phyloP scores from a whole-genome alignment of 1,140 invertebrate genomes.

The Pararge aegeria region DNA sequence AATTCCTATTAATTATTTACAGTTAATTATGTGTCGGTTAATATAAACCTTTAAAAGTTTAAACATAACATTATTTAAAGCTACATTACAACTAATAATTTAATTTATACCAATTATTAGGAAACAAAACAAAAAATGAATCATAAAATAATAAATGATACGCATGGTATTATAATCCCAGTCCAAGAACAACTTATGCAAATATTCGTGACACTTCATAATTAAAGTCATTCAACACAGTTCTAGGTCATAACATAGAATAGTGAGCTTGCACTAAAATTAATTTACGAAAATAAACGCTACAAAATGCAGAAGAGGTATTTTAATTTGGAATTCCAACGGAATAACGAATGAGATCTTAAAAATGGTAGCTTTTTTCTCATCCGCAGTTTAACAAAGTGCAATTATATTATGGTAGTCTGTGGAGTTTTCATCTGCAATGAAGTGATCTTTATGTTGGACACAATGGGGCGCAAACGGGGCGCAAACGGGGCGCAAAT shows the following conservation, averaged over 20 bases:
- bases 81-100: too few species aligned
- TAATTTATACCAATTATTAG: too few species aligned
- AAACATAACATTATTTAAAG: too few species aligned
- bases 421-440: conserved; percentile 7
- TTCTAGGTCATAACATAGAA: too few species aligned
- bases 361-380: conserved; percentile 2
- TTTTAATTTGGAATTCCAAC: not conserved
- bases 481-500: conserved; percentile 3
- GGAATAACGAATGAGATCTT: not conserved
- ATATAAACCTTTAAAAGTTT: too few species aligned
- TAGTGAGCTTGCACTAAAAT: not conserved
- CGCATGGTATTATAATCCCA: too few species aligned
- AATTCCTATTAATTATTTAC: too few species aligned
- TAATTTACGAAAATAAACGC: not conserved
- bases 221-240: not conserved
- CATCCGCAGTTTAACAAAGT: conserved; percentile 11
- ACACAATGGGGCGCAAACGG: conserved; percentile 7
- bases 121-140: too few species aligned
- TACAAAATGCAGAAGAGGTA: not conserved
- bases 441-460: conserved; percentile 18
- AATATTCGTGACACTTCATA: not conserved
- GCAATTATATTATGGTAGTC: conserved; percentile 13
- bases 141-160: too few species aligned
- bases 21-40: too few species aligned
- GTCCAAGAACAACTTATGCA: too few species aligned